Conservation (phyloP, 2,113 vertebrate species). For the Melanocharis versteri region DNA sequence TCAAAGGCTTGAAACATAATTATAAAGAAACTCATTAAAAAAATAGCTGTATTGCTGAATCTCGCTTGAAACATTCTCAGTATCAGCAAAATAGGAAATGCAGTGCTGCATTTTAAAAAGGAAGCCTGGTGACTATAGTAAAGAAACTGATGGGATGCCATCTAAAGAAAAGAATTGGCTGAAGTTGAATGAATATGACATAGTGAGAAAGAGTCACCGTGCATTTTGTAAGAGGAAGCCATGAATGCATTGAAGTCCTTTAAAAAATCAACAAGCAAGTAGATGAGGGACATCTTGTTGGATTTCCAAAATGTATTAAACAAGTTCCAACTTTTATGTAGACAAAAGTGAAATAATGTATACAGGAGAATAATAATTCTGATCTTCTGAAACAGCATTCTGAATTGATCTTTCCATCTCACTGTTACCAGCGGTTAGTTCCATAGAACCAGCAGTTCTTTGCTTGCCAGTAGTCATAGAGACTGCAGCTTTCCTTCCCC, state of each 20-base stretch:
- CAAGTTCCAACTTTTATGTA: neutral
- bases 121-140: neutral
- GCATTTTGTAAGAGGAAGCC: neutral
- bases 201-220: neutral
- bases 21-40: neutral
- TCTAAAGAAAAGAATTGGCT: neutral
- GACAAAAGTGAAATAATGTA: neutral
- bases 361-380: neutral
- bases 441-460: neutral
- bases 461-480: neutral
- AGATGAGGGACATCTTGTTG: neutral
- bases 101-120: neutral
- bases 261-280: neutral
- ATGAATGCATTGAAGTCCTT: neutral
- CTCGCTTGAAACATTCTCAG: neutral
- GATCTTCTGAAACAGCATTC: neutral
- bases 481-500: neutral
- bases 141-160: neutral
- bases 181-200: neutral
- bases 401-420: neutral
- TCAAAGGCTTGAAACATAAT: neutral
- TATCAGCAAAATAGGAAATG: neutral
- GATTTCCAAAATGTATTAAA: neutral
- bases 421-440: neutral
- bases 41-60: neutral